These are phyloP conservation scores for Periplaneta americana DNA, from an alignment of 1,140 invertebrate genomes.

Conservation along the genomic window DNA sequence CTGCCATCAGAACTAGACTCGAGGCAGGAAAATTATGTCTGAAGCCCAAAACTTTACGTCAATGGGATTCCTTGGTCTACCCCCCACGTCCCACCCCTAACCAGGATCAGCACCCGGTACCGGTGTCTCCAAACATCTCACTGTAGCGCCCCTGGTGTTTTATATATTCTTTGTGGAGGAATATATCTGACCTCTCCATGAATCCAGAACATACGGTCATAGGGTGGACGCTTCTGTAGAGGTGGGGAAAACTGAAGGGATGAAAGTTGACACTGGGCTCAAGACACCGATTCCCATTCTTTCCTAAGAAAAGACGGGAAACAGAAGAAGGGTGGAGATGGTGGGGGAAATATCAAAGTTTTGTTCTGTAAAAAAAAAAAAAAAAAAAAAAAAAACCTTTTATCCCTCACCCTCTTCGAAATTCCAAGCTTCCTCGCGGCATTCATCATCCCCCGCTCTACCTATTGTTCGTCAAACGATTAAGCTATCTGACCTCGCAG, in stretches of 20 bases:
- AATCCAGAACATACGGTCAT: neutral
- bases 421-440: constrained; percentile 5
- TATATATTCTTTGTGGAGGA: neutral
- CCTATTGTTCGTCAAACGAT: constrained; percentile 2
- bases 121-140: too few species aligned
- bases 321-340: neutral
- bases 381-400: neutral
- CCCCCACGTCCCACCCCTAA: too few species aligned
- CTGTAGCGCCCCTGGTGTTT: neutral
- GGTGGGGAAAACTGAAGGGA: neutral
- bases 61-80: too few species aligned
- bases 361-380: neutral
- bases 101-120: too few species aligned
- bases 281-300: neutral
- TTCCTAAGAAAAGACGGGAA: neutral
- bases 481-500: constrained; percentile 5
- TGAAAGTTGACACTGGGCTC: neutral
- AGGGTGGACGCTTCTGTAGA: too few species aligned
- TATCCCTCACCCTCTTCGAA: neutral
- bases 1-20: too few species aligned
- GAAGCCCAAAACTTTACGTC: too few species aligned
- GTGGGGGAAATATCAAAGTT: neutral
- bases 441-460: constrained; percentile 3
- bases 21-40: too few species aligned
- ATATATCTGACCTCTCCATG: neutral